Base-by-base conservation (phyloP, 2,888 invertebrate species). In the Pharmacophagus antenor region DNA sequence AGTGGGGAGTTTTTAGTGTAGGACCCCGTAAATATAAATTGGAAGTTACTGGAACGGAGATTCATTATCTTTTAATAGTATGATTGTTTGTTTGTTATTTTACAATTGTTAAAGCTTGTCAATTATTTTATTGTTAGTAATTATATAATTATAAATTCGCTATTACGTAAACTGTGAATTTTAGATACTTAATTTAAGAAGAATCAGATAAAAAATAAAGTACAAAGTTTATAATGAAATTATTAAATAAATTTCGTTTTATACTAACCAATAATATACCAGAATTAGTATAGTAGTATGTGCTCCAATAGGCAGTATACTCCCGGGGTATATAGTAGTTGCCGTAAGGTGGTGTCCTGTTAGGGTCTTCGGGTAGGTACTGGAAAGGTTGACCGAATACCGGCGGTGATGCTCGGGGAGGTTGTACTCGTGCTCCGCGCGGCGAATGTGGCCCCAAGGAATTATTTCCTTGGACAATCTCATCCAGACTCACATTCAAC, bases 401-500 rank as follows among this genome's bases (percentile, higher is more conserved):
- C 17, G n/a, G 4, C 17, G 18, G 42, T 7, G 2, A 42, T 3
- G 17, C 7, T 2, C 42, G 17, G n/a, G 42, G 18, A 7, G n/a
- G 20, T 18, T 44, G 42, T 10, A 20, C 18, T n/a, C 8, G 20
- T 1, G 10, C 18, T 3, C 42, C n/a, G 2, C 42, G 5, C 17
- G 10, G 10, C 0, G 42, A 17, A 18, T 18, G 42, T 10, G 18
- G n/a, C 18, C 42, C 42, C 7, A 10, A 18, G 18, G 15, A 44
- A 44, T 44, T 2, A n/a, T 37, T 44, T 18, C 17, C 42, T 8
- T 18, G 7, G 2, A 44, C 42, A 10, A 44, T 44, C 42, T 44
- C 48, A 22, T 48, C 48, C 48, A 48, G 12, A 22, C 23, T 21
- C 5, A 48, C 48, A 48, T 48, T 48, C 48, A 48, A 23, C 23